These are phyloP conservation scores for Papilio protenor DNA, from an alignment of 2,888 invertebrate genomes.

Conservation along the genomic window DNA sequence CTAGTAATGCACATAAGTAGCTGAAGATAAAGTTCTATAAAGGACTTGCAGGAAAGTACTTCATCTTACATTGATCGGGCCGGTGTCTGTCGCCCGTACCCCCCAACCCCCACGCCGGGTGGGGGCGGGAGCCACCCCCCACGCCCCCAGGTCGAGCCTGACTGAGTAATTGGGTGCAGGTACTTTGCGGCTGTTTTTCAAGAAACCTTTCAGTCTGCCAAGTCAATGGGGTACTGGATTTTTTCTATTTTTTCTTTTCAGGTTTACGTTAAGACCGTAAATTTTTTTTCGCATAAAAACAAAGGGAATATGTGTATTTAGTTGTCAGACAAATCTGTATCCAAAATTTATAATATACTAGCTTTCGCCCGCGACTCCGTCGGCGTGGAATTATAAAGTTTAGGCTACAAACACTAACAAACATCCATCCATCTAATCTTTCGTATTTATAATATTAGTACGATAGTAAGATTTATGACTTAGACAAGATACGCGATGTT, in stretches of 20 bases:
- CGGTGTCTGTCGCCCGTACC: slow-evolving; percentile 61
- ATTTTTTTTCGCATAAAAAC: neutral
- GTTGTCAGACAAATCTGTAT: neutral
- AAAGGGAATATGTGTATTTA: neutral
- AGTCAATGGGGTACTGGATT: slow-evolving; percentile 22
- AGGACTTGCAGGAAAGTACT: slow-evolving; percentile 20
- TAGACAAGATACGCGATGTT: too few relatives aligned
- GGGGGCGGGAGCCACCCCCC: slow-evolving; percentile 15
- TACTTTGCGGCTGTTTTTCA: slow-evolving; percentile 45
- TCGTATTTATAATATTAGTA: too few relatives aligned
- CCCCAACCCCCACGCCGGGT: slow-evolving; percentile 47
- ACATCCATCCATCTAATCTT: too few relatives aligned
- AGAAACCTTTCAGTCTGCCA: slow-evolving; percentile 40
- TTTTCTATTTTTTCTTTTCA: neutral
- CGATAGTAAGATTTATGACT: too few relatives aligned
- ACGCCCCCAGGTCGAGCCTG: slow-evolving; percentile 52
- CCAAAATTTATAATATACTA: neutral
- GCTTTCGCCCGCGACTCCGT: too few relatives aligned
- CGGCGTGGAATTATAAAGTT: too few relatives aligned
- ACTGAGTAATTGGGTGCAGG: slow-evolving; percentile 75
- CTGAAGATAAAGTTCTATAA: neutral
- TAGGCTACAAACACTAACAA: too few relatives aligned
- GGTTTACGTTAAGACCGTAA: neutral
- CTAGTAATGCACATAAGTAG: neutral
- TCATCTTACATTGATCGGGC: slow-evolving; percentile 66